A percentile compares a stretch with the other conserved stretches of the same genome.
Conservation (phyloP, 2,797 vertebrate species). For the Bryconaethiops microstoma region DNA sequence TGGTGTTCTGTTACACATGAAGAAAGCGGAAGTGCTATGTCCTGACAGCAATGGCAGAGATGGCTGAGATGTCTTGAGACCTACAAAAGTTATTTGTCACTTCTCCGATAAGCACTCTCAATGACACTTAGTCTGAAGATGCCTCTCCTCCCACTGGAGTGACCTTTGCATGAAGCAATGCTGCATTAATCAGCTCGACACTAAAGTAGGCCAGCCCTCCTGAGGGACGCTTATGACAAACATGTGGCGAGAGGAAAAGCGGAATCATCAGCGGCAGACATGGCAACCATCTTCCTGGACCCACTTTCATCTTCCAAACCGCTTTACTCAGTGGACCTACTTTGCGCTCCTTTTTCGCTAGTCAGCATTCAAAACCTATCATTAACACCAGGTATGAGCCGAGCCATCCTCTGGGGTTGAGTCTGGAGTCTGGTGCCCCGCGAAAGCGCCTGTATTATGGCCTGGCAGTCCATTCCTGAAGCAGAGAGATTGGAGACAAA, state of each 20-base stretch:
- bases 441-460: slow-evolving; percentile 6
- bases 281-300: not conserved
- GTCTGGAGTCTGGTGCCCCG: not conserved
- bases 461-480: slow-evolving; percentile 24
- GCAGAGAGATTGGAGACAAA: slow-evolving; percentile 72
- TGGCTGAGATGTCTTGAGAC: slow-evolving; percentile 54
- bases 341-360: slow-evolving; percentile 4
- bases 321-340: not conserved
- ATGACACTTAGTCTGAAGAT: slow-evolving; percentile 58
- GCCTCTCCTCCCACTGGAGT: slow-evolving; percentile 59
- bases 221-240: slow-evolving; percentile 23
- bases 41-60: slow-evolving; percentile 41
- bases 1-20: not conserved
- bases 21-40: not conserved
- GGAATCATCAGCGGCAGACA: slow-evolving; percentile 19
- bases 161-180: slow-evolving; percentile 72
- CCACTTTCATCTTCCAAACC: slow-evolving; percentile 2
- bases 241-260: not conserved
- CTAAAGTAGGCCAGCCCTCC: slow-evolving; percentile 77
- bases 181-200: slow-evolving; percentile 78
- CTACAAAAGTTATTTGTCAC: slow-evolving; percentile 58
- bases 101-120: slow-evolving; percentile 52
- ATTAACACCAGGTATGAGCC: slow-evolving; percentile 9
- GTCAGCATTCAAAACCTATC: slow-evolving; percentile 34
- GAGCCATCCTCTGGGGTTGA: not conserved